Conservation (phyloP, 2,888 invertebrate species). For the Artemia sinica region DNA sequence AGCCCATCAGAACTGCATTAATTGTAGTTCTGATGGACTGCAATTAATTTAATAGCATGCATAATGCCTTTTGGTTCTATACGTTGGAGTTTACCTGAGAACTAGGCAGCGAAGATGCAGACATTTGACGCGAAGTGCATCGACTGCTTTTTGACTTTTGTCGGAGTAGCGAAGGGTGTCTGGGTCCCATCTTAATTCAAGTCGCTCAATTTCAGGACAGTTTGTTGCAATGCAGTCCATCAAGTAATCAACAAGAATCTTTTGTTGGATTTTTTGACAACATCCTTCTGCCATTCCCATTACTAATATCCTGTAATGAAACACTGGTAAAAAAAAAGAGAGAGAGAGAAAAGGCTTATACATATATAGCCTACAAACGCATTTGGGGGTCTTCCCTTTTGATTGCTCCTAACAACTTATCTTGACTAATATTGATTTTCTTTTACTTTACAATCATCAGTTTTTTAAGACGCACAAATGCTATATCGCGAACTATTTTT, state of each 20-base stretch:
- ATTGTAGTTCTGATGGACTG: conserved; percentile 12
- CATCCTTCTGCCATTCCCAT: conserved; percentile 94
- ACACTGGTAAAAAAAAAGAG: too few relatives aligned
- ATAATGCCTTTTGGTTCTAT: too few relatives aligned
- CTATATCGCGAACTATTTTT: too few relatives aligned
- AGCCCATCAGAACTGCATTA: background rate
- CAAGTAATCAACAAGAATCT: conserved; percentile 63
- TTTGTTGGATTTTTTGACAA: conserved; percentile 70
- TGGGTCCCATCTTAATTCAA: conserved; percentile 96
- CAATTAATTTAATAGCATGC: background rate
- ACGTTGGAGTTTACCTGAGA: conserved; percentile 46
- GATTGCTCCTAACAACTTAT: too few relatives aligned
- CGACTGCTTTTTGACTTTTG: conserved; percentile 98
- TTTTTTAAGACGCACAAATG: too few relatives aligned
- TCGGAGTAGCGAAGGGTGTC: conserved; percentile 95
- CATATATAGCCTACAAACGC: too few relatives aligned
- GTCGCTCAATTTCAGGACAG: conserved; percentile 66
- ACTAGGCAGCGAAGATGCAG: conserved; percentile 78
- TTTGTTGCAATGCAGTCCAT: conserved; percentile 92
- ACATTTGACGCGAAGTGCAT: conserved; percentile 86
- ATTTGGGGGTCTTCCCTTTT: too few relatives aligned
- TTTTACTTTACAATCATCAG: too few relatives aligned
- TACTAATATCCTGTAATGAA: conserved; percentile 59
- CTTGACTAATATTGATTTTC: too few relatives aligned
- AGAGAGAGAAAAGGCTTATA: too few relatives aligned